phyloP scores from a whole-genome alignment of 1,140 invertebrate species.

The Camponotus vicinus region DNA sequence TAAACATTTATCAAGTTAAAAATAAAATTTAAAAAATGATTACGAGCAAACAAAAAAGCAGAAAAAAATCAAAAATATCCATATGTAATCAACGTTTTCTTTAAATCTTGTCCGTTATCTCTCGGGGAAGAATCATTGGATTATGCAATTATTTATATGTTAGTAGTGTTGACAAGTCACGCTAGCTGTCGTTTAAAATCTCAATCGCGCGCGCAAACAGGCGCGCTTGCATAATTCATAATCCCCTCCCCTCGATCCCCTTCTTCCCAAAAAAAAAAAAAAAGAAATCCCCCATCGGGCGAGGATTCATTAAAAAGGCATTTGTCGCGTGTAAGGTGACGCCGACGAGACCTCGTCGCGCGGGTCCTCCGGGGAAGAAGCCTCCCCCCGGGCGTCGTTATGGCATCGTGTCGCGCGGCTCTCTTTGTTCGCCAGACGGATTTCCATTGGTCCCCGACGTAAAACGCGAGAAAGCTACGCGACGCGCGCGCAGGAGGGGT shows the following conservation, averaged over 20 bases:
- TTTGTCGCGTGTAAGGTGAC: slow-evolving; percentile 69
- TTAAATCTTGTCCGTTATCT: neutral
- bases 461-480: slow-evolving; percentile 54
- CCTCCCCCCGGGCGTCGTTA: slow-evolving; percentile 1
- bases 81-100: neutral
- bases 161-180: slow-evolving; percentile 25
- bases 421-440: slow-evolving; percentile 77
- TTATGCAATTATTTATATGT: slow-evolving; percentile 32
- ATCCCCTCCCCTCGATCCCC: too few species aligned
- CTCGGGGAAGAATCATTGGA: neutral
- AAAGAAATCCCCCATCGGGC: slow-evolving; percentile 1
- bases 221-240: slow-evolving; percentile 66
- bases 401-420: slow-evolving; percentile 58
- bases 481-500: slow-evolving; percentile 38
- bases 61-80: neutral
- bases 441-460: slow-evolving; percentile 75
- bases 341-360: slow-evolving; percentile 45
- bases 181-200: slow-evolving; percentile 37
- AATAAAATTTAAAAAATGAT: neutral
- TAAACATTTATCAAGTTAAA: neutral
- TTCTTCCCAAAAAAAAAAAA: slow-evolving; percentile 12
- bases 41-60: neutral
- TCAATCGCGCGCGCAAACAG: slow-evolving; percentile 27
- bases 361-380: slow-evolving; percentile 46
- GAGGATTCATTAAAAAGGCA: slow-evolving; percentile 73